A percentile compares a stretch with the other conserved stretches of the same genome.
phyloP scores from a whole-genome alignment of 2,113 vertebrate species.

The Hydropotes inermis region DNA sequence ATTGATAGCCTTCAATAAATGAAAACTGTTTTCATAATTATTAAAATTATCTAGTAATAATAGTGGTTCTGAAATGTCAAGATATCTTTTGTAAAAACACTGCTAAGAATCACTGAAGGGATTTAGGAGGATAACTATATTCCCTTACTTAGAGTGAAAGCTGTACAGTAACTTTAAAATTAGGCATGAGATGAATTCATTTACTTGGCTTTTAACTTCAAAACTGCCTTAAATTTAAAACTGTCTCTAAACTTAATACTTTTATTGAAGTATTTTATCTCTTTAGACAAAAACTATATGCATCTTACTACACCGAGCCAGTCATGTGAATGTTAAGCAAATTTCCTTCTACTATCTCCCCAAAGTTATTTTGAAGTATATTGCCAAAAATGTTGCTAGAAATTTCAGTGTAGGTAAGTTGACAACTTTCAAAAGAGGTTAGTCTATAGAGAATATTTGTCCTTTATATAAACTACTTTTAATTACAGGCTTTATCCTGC shows the following conservation, averaged over 20 bases:
- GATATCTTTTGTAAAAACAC: neutral
- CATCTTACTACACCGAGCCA: accelerated
- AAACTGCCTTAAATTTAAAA: neutral
- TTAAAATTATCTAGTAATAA: neutral
- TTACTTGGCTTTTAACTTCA: neutral
- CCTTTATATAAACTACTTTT: constrained; percentile 57
- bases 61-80: neutral
- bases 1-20: neutral
- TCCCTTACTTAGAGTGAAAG: neutral
- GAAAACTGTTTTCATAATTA: neutral
- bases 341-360: neutral
- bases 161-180: neutral
- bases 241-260: neutral
- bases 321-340: neutral
- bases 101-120: neutral
- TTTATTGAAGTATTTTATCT: neutral
- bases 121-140: neutral
- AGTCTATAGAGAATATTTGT: constrained; percentile 60
- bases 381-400: neutral
- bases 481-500: constrained; percentile 61
- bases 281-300: neutral
- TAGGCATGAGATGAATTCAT: neutral
- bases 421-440: constrained; percentile 61
- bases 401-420: constrained; percentile 30
- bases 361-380: constrained; percentile 20